These are phyloP conservation scores for Chloromyia formosa DNA, from an alignment of 2,888 invertebrate genomes.

Conservation along the genomic window DNA sequence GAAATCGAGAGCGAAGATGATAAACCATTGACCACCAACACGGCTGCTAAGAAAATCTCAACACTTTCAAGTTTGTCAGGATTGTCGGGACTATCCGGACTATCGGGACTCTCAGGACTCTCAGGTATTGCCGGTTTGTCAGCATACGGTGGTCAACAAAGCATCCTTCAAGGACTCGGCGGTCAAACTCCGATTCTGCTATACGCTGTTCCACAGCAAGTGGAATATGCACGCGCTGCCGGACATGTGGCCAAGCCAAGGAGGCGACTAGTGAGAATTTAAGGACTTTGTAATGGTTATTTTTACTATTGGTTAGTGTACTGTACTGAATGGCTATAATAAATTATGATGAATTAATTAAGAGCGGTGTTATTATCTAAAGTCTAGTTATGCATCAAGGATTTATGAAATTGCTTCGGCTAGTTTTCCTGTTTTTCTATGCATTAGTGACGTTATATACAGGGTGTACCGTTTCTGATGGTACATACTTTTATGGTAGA, in stretches of 20 bases:
- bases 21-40: background rate
- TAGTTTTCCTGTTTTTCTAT: too few relatives aligned
- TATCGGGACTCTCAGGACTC: conserved; percentile 25
- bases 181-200: conserved; percentile 32
- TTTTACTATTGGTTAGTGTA: conserved; percentile 12
- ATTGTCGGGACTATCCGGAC: background rate
- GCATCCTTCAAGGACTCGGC: conserved; percentile 6
- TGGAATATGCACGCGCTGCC: conserved; percentile 33
- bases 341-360: conserved; percentile 11
- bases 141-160: background rate
- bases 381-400: too few relatives aligned
- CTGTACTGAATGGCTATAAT: conserved; percentile 11
- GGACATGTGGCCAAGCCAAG: conserved; percentile 3
- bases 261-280: conserved; percentile 29
- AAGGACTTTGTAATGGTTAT: background rate
- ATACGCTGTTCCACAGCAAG: conserved; percentile 30
- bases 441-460: too few relatives aligned
- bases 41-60: conserved; percentile 34
- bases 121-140: conserved; percentile 6
- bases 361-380: too few relatives aligned
- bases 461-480: too few relatives aligned
- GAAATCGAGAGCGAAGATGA: conserved; percentile 31
- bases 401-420: too few relatives aligned
- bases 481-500: too few relatives aligned
- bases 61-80: conserved; percentile 1